These are phyloP conservation scores for Stictocephala bisonia DNA, from an alignment of 2,888 invertebrate species.

Conservation along the genomic window DNA sequence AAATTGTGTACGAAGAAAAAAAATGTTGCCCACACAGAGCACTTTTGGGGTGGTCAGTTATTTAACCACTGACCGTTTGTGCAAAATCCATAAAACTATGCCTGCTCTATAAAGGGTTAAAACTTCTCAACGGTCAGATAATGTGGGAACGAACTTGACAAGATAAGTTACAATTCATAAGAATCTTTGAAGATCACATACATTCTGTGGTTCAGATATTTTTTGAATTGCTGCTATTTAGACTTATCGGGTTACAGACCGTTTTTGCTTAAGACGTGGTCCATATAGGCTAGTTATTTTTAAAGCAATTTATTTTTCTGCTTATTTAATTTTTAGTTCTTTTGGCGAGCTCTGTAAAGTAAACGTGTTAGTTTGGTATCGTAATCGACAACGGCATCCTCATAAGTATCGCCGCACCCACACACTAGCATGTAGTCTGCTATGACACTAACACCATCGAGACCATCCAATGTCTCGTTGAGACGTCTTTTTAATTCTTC, in stretches of 20 bases:
- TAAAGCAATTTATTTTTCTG: not conserved
- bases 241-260: too few relatives aligned
- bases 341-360: not conserved
- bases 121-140: not conserved
- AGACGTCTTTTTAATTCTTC: conserved; percentile 52
- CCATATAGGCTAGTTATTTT: not conserved
- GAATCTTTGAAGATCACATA: not conserved
- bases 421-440: conserved; percentile 46
- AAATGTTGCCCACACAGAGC: too few relatives aligned
- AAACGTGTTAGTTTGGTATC: not conserved
- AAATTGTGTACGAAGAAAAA: too few relatives aligned
- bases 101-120: too few relatives aligned
- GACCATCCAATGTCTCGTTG: conserved; percentile 49
- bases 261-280: not conserved
- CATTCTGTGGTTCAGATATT: not conserved
- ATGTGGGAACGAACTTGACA: not conserved
- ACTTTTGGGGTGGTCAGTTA: too few relatives aligned
- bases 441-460: conserved; percentile 42
- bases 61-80: too few relatives aligned
- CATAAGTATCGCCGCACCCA: conserved; percentile 7
- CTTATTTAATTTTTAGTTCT: not conserved
- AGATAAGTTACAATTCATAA: not conserved
- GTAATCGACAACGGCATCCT: not conserved
- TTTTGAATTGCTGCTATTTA: not conserved
- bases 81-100: too few relatives aligned